Percentiles rank a stretch among this genome's conserved stretches.
Conservation (phyloP, 2,888 invertebrate genomes). For the Drosophila fungiperda region DNA sequence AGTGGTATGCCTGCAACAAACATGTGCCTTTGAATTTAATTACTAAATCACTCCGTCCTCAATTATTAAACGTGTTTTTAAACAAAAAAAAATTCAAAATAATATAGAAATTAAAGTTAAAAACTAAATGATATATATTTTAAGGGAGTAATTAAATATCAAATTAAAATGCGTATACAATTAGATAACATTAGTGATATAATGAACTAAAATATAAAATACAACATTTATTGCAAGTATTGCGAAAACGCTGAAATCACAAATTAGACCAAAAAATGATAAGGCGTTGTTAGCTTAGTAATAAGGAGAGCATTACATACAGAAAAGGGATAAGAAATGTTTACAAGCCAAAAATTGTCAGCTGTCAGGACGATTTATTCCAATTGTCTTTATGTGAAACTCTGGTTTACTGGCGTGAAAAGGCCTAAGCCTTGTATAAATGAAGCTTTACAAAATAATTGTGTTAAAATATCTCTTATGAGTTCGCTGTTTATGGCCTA, state of each 20-base stretch:
- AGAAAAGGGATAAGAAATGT: not conserved
- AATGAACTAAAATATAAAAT: too few relatives aligned
- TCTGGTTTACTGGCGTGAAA: too few relatives aligned
- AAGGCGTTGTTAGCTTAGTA: not conserved
- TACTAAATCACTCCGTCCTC: not conserved
- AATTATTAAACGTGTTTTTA: too few relatives aligned
- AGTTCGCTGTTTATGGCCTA: not conserved
- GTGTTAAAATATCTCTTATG: not conserved
- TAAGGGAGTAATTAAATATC: not conserved
- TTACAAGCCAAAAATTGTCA: not conserved
- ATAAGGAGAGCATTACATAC: not conserved
- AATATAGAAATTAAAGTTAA: too few relatives aligned
- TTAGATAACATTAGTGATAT: not conserved
- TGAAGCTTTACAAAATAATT: not conserved
- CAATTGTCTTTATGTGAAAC: too few relatives aligned
- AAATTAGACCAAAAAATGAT: not conserved
- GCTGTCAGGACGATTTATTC: too few relatives aligned
- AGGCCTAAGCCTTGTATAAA: not conserved
- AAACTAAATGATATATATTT: not conserved
- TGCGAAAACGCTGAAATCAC: not conserved
- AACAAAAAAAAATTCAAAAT: too few relatives aligned
- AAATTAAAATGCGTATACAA: not conserved
- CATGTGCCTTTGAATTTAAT: not conserved
- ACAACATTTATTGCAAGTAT: too few relatives aligned
- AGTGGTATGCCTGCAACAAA: slow-evolving; percentile 35